Conservation (phyloP, 2,888 invertebrate species). For the Glomeris marginata region DNA sequence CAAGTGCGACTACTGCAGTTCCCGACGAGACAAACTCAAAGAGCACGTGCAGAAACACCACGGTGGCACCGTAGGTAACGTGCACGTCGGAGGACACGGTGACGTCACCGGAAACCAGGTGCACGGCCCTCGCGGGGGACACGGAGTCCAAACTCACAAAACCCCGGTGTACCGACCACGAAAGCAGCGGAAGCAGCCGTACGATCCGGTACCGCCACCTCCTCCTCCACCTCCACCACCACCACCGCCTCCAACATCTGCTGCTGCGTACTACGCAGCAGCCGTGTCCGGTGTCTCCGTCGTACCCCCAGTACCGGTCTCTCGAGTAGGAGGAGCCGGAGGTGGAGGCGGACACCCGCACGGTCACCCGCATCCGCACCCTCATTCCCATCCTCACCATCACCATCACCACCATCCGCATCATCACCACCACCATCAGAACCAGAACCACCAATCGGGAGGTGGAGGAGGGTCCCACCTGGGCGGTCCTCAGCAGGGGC, state of each 20-base stretch:
- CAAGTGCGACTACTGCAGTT: slow-evolving; percentile 47
- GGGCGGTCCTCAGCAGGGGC: no score
- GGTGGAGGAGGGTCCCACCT: slow-evolving; percentile 1
- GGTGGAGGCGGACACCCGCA: no score
- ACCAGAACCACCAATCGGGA: slow-evolving; percentile 1
- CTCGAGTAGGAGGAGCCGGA: no score
- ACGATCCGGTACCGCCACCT: no score
- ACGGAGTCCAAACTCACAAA: not conserved
- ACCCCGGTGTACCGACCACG: slow-evolving; percentile 20
- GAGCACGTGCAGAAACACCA: slow-evolving; percentile 37
- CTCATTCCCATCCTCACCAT: slow-evolving; percentile 20
- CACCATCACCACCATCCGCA: slow-evolving; percentile 12
- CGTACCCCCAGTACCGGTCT: no score
- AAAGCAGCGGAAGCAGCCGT: slow-evolving; percentile 11
- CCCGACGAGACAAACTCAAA: slow-evolving; percentile 47
- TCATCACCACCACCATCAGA: slow-evolving; percentile 12
- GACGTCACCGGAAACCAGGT: no score
- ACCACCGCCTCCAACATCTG: no score
- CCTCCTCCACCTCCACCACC: no score
- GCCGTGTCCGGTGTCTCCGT: no score
- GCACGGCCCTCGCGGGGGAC: no score
- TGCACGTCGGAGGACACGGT: slow-evolving; percentile 10
- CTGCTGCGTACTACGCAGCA: no score
- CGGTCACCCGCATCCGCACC: slow-evolving; percentile 3
- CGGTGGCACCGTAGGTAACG: slow-evolving; percentile 17